Evolutionary conservation across 2,888 invertebrate species (phyloP).

Genomic region (Zaprionus obscuricornis): DNA sequence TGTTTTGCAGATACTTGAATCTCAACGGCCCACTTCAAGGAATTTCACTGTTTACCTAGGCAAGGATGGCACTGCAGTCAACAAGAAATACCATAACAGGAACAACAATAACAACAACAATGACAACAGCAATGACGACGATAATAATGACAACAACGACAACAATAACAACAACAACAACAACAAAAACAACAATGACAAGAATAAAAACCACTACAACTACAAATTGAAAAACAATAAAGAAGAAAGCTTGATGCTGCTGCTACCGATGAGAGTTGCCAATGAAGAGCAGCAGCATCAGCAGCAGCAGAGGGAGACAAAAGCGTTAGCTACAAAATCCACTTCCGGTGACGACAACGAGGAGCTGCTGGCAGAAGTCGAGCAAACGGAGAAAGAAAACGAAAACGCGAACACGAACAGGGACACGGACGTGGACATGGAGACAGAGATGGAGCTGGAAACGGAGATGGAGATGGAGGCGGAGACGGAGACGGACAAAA

Average conservation of each 20-base stretch:
- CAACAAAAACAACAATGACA: constrained; percentile 17
- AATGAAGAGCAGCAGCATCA: constrained; percentile 26
- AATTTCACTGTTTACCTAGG: constrained; percentile 66
- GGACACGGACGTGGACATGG: too few relatives aligned
- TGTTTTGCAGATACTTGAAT: constrained; percentile 75
- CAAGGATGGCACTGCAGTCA: constrained; percentile 41
- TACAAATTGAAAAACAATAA: constrained; percentile 67
- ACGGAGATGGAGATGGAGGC: too few relatives aligned
- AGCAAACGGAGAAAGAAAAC: constrained; percentile 9
- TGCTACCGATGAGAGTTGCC: constrained; percentile 38
- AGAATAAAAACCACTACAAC: constrained; percentile 50
- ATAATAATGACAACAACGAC: constrained; percentile 13
- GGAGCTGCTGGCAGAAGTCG: constrained; percentile 7
- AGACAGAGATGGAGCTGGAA: too few relatives aligned
- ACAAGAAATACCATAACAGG: constrained; percentile 33
- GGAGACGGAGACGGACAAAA: too few relatives aligned
- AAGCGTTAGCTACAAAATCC: constrained; percentile 41
- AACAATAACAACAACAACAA: constrained; percentile 31
- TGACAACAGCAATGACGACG: constrained; percentile 8
- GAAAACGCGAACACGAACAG: constrained; percentile 12
- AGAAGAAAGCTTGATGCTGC: too few relatives aligned
- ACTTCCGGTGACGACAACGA: constrained; percentile 36
- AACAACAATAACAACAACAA: constrained; percentile 17
- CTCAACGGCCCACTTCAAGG: constrained; percentile 75
- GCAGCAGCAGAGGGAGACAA: background rate